phyloP scores from a whole-genome alignment of 2,888 invertebrate genomes.

The Gymnosoma rotundatum region DNA sequence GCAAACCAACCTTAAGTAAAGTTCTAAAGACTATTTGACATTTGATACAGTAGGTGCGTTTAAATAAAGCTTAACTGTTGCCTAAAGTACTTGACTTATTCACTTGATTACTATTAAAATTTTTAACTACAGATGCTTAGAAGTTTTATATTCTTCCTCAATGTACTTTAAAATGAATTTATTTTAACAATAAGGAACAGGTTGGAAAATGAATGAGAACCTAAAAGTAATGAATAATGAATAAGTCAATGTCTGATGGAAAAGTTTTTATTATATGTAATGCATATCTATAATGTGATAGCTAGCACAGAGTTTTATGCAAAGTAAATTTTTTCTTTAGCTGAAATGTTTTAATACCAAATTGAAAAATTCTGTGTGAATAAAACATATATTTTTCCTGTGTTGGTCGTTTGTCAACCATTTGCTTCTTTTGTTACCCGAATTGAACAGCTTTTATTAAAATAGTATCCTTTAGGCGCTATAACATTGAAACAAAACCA shows the following conservation, averaged over 20 bases:
- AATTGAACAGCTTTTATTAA: constrained; percentile 56
- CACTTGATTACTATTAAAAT: constrained; percentile 61
- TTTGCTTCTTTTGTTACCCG: constrained; percentile 34
- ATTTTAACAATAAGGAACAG: too few relatives aligned
- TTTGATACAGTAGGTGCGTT: constrained; percentile 59
- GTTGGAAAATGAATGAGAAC: too few relatives aligned
- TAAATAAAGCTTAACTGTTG: constrained; percentile 61
- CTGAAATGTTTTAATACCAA: background rate
- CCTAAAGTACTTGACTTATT: constrained; percentile 58
- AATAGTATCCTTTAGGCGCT: constrained; percentile 45
- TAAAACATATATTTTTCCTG: constrained; percentile 14
- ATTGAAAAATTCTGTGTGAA: background rate
- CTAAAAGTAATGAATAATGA: too few relatives aligned
- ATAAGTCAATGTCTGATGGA: too few relatives aligned
- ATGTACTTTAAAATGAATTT: background rate
- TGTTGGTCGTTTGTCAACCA: constrained; percentile 60
- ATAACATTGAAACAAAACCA: background rate
- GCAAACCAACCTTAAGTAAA: constrained; percentile 28
- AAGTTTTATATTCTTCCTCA: background rate
- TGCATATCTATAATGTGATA: too few relatives aligned
- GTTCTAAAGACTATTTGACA: constrained; percentile 56
- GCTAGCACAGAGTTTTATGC: too few relatives aligned
- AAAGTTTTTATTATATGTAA: too few relatives aligned
- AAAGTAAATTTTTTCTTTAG: too few relatives aligned
- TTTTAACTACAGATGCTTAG: constrained; percentile 22